Evolutionary conservation across 2,797 vertebrate species (phyloP), one percentile per base, ranked within the genome.

Genomic region (Myotis planiceps): DNA sequence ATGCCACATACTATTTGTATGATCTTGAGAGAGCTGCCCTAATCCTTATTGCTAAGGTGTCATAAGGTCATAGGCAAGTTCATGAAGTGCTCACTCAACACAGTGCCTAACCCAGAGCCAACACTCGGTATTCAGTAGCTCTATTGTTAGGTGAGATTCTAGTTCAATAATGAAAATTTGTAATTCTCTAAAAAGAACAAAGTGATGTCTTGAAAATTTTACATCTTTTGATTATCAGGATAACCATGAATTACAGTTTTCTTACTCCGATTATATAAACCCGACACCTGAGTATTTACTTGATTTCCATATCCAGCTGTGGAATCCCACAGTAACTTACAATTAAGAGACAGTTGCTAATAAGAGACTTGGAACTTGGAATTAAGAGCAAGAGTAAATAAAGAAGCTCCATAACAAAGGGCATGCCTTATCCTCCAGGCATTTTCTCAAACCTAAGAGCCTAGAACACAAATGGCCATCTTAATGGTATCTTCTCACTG

Each of bases 181-280:
- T 96, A 85, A 27, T 96, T 97, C 92, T 97, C 27, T 88, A 81
- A 97, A 88, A 94, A 96, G 23, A 95, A 58, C 75, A 95, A 58
- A 95, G 1, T 93, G 63, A 96, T 94, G 39, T 87, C 76, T 78
- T 72, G 75, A 92, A 97, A 97, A 32, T 45, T 88, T 81, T 96
- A 14, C 14, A 34, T 79, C 83, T 96, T 94, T 65, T 88, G 82
- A 97, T 96, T 96, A 97, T 92, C 92, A 96, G 76, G 71, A 96
- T 97, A 97, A 97, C 72, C 81, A 37, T 82, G 68, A 97, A 97
- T 98, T 98, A 97, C n/a, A 96, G 68, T 92, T 98, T 98, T 97
- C 97, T 97, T 95, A 91, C 72, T 91, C 92, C 88, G 92, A 97
- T 97, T 98, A 98, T 89, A 88, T 55, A 39, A 97, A 96, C 60